These are phyloP conservation scores for Heliothis subflexa DNA, from an alignment of 1,140 invertebrate genomes.

Conservation along the genomic window DNA sequence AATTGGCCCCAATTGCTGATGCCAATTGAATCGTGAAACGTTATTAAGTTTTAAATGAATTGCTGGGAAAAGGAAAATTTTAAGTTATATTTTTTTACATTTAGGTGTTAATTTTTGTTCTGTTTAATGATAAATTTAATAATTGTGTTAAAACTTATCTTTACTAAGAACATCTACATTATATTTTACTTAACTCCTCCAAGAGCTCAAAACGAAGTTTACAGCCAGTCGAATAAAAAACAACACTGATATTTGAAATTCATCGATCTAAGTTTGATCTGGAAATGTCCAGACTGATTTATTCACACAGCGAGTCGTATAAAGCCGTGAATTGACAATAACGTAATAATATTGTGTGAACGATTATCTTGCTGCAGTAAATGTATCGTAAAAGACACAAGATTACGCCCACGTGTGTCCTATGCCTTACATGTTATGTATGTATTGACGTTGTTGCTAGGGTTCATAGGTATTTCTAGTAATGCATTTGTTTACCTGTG, in stretches of 20 bases:
- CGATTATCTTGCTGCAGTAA: slow-evolving; percentile 48
- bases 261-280: slow-evolving; percentile 12
- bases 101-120: too few relatives aligned
- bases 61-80: neutral
- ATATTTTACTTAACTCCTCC: too few relatives aligned
- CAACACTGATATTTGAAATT: neutral
- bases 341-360: slow-evolving; percentile 49
- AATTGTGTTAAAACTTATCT: neutral
- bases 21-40: slow-evolving; percentile 46
- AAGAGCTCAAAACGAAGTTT: neutral
- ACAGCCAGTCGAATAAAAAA: neutral
- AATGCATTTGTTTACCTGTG: too few relatives aligned
- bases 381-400: slow-evolving; percentile 45
- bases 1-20: slow-evolving; percentile 45
- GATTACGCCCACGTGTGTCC: slow-evolving; percentile 43
- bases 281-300: slow-evolving; percentile 9
- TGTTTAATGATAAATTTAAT: too few relatives aligned
- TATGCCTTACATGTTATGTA: neutral
- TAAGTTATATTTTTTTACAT: too few relatives aligned
- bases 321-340: slow-evolving; percentile 46
- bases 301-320: slow-evolving; percentile 16
- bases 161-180: neutral
- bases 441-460: slow-evolving; percentile 17
- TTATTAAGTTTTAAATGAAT: slow-evolving; percentile 26
- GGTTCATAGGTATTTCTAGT: neutral